Conservation (phyloP, 1,140 invertebrate species). For the Listronotus bonariensis region DNA sequence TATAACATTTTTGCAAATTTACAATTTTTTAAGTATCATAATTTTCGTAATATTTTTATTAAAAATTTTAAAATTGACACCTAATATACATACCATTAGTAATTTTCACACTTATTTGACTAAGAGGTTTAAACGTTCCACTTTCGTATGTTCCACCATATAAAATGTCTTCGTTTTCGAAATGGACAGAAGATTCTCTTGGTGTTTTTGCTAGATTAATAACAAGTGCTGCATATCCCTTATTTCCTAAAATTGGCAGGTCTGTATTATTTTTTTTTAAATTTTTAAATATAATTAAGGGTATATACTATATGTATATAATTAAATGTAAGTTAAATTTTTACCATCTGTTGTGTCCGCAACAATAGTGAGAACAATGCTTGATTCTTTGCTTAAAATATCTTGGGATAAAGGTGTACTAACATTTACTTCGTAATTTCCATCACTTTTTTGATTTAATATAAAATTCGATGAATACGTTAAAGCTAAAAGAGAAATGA, state of each 20-base stretch:
- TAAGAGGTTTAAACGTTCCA: conserved; percentile 4
- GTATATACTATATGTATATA: no score
- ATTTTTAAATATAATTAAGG: no score
- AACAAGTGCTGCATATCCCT: conserved; percentile 29
- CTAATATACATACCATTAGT: conserved; percentile 27
- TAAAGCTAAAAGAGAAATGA: no score
- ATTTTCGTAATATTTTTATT: no score
- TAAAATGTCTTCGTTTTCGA: conserved; percentile 22
- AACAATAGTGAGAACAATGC: not conserved
- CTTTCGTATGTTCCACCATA: conserved; percentile 19
- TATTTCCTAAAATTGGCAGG: no score
- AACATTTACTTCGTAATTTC: not conserved
- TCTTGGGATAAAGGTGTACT: not conserved
- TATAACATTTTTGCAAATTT: no score
- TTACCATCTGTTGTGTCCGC: not conserved
- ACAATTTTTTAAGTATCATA: no score
- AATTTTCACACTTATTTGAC: conserved; percentile 14
- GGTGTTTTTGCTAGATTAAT: conserved; percentile 28
- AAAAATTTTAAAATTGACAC: no score
- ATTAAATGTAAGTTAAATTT: no score
- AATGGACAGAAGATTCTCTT: conserved; percentile 13
- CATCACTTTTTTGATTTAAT: not conserved
- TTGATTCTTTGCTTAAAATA: not conserved
- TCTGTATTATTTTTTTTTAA: no score
- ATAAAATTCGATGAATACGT: no score